Conservation (phyloP, 2,888 invertebrate species). For the Sturmia bella region DNA sequence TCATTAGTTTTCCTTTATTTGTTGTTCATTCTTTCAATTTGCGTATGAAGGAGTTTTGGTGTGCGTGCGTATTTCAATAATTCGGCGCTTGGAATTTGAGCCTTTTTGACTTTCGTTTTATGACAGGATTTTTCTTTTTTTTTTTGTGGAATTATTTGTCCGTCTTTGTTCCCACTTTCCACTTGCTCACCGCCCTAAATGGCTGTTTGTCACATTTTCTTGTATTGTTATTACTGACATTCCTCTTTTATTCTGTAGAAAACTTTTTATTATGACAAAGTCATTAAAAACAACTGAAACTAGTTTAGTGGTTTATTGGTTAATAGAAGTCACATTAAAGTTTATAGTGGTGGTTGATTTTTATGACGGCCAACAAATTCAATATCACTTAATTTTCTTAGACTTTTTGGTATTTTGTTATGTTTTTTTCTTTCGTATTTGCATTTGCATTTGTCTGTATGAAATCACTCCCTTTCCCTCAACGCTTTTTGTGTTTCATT, state of each 20-base stretch:
- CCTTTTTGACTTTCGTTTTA: slow-evolving; percentile 52
- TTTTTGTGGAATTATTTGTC: slow-evolving; percentile 63
- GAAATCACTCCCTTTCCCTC: neutral
- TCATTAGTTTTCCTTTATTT: slow-evolving; percentile 36
- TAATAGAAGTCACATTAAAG: slow-evolving; percentile 64
- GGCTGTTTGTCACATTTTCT: slow-evolving; percentile 72
- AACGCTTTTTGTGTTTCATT: too few relatives aligned
- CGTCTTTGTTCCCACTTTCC: slow-evolving; percentile 23
- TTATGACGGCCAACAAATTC: slow-evolving; percentile 10
- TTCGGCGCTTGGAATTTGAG: slow-evolving; percentile 17
- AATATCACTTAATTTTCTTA: slow-evolving; percentile 11
- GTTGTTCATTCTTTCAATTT: slow-evolving; percentile 32
- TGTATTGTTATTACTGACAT: slow-evolving; percentile 66
- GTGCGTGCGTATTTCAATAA: slow-evolving; percentile 15
- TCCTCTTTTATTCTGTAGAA: neutral
- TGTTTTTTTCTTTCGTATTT: neutral
- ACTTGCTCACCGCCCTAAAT: slow-evolving; percentile 65
- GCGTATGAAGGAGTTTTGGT: slow-evolving; percentile 33
- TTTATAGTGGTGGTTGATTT: slow-evolving; percentile 40
- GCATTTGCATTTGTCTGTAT: neutral
- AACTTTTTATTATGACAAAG: slow-evolving; percentile 38
- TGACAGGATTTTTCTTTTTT: slow-evolving; percentile 55
- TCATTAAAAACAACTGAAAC: slow-evolving; percentile 63
- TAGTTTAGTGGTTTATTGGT: slow-evolving; percentile 67
- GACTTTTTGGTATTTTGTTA: neutral